Evolutionary conservation across 2,888 invertebrate genomes (phyloP), one percentile per base, ranked within the genome.

Genomic region (Trachelus troglodyta): DNA sequence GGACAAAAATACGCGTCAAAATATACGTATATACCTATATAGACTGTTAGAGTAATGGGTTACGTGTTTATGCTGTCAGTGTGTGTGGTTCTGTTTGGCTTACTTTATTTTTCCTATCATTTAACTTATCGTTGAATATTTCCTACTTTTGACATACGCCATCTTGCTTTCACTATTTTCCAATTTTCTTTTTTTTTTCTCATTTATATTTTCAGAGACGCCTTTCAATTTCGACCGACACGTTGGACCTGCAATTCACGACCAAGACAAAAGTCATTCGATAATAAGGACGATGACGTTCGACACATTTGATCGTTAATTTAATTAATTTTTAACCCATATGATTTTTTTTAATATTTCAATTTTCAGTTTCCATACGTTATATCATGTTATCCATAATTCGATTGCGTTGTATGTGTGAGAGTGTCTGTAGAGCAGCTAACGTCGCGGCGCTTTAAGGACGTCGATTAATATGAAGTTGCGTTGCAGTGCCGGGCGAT

Each of bases 401-500:
- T 81, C 78, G 85, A 82, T 83, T 83, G 86, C 87, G 88, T 89
- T 88, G 88, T 88, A 90, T 88, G 90, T 91, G 91, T 90, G 88
- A 90, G 91, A 91, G 91, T 91, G 91, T 87, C 76, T 81, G 81
- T 81, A 83, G 83, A 82, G 82, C 81, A 33, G 33, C 4, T 71
- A 71, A 71, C 80, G 79, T 79, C 76, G 73, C 71, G 79, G 77
- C 75, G 69, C 76, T 76, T 69, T 77, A 78, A 77, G 74, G 76
- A 83, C 84, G 85, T 30, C 68, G 76, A 83, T 85, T 89, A 88
- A 90, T 82, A 83, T 81, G 79, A 79, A 75, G 79, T 89, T 87
- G 88, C 87, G 92, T 93, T 93, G 93, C 95, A 99, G 99, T 99
- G 94, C 99, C 99, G 87, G 98, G 98, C 84, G 97, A 98, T 92